Percentiles rank a stretch among this genome's conserved stretches.
These are phyloP conservation scores for Colletes gigas DNA, from an alignment of 1,140 invertebrate genomes.

Conservation along the genomic window DNA sequence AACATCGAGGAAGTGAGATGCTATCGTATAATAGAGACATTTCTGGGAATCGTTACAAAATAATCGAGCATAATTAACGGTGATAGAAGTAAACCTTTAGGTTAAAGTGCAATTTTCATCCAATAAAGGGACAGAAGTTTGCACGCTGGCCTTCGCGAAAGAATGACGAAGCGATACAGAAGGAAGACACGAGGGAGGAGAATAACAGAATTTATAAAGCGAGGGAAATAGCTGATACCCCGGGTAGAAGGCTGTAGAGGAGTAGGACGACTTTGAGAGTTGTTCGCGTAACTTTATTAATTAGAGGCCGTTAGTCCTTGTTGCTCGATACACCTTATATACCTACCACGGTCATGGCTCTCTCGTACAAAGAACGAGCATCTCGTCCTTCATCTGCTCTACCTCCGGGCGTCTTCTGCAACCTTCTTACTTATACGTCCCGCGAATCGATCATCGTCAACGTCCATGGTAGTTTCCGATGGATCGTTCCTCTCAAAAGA, in stretches of 20 bases:
- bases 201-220: conserved; percentile 74
- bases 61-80: conserved; percentile 32
- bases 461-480: conserved; percentile 53
- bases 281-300: conserved; percentile 80
- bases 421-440: conserved; percentile 31
- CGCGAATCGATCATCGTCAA: conserved; percentile 63
- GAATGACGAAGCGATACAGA: conserved; percentile 53
- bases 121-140: conserved; percentile 55
- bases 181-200: conserved; percentile 51
- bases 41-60: not conserved
- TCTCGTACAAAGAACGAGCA: conserved; percentile 54
- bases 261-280: conserved; percentile 73
- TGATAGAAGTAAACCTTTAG: conserved; percentile 33
- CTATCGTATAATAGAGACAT: not conserved
- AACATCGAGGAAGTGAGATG: not conserved
- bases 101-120: conserved; percentile 50
- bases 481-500: conserved; percentile 40
- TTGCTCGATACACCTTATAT: conserved; percentile 75
- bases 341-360: conserved; percentile 56
- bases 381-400: conserved; percentile 25
- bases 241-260: conserved; percentile 45
- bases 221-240: conserved; percentile 66
- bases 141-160: conserved; percentile 44
- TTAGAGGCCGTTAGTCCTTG: conserved; percentile 78
- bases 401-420: conserved; percentile 41